phyloP scores from a whole-genome alignment of 1,140 invertebrate genomes.

The Monochamus saltuarius region DNA sequence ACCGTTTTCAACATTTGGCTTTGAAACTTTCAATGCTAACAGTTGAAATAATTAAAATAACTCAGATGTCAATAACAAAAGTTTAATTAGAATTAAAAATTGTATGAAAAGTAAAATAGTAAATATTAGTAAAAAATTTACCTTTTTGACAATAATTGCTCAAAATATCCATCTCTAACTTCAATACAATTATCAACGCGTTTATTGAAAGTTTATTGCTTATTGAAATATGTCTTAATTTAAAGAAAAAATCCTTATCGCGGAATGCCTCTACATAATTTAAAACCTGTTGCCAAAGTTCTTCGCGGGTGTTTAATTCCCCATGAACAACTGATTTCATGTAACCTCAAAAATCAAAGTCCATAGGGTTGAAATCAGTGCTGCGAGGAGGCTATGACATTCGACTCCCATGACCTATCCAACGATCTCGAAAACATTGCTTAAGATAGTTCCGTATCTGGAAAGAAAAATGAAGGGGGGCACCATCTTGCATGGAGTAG shows the following conservation, averaged over 20 bases:
- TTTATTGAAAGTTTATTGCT: background rate
- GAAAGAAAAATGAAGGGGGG: too few species aligned
- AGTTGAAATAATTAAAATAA: too few species aligned
- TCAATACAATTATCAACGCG: background rate
- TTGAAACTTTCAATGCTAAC: too few species aligned
- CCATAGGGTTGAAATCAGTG: background rate
- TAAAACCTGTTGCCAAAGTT: too few species aligned
- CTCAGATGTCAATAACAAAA: background rate
- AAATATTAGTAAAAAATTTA: background rate
- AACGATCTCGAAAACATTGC: background rate
- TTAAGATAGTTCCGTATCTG: too few species aligned
- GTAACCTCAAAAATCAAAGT: background rate
- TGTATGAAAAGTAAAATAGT: background rate
- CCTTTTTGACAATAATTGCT: background rate
- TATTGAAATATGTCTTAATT: background rate
- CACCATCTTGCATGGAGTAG: too few species aligned
- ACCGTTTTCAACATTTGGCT: too few species aligned
- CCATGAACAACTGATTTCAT: background rate
- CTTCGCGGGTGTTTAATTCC: background rate
- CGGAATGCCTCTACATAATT: background rate
- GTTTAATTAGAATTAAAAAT: background rate
- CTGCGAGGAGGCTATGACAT: background rate
- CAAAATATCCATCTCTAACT: background rate
- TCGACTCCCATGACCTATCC: background rate
- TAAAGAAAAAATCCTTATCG: background rate